phyloP scores from a whole-genome alignment of 2,797 vertebrate species.

The Ficedula albicollis region DNA sequence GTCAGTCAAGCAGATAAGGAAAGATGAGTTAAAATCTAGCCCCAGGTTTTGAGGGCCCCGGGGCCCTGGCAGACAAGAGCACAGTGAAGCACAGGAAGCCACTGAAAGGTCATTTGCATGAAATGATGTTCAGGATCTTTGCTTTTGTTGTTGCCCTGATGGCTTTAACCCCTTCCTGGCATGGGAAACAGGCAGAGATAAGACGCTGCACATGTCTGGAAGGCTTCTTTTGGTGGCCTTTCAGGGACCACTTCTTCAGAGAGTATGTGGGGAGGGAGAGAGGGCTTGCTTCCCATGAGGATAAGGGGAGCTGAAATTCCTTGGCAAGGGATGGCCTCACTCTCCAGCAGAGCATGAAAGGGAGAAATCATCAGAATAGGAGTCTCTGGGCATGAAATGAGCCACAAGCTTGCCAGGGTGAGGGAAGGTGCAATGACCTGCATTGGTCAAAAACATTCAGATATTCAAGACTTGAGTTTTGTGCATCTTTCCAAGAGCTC shows the following conservation, averaged over 20 bases:
- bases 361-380: neutral
- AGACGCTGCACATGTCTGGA: neutral
- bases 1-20: constrained; percentile 98
- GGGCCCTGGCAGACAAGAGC: constrained; percentile 92
- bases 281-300: neutral
- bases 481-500: neutral
- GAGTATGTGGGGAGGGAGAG: neutral
- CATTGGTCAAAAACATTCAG: neutral
- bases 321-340: neutral
- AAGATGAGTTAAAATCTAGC: constrained; percentile 92
- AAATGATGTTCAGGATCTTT: constrained; percentile 87
- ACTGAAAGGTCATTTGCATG: constrained; percentile 91
- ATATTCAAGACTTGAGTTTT: neutral
- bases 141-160: constrained; percentile 85
- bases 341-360: neutral
- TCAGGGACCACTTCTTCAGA: neutral
- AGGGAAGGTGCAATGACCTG: neutral
- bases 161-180: constrained; percentile 63
- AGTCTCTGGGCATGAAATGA: neutral
- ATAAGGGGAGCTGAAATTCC: neutral
- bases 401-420: neutral
- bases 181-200: neutral
- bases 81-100: constrained; percentile 82
- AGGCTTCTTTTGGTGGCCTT: constrained; percentile 3
- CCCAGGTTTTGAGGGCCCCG: constrained; percentile 78